Evolutionary conservation across 2,888 invertebrate species (phyloP).

Genomic region (Nephrotoma flavescens): DNA sequence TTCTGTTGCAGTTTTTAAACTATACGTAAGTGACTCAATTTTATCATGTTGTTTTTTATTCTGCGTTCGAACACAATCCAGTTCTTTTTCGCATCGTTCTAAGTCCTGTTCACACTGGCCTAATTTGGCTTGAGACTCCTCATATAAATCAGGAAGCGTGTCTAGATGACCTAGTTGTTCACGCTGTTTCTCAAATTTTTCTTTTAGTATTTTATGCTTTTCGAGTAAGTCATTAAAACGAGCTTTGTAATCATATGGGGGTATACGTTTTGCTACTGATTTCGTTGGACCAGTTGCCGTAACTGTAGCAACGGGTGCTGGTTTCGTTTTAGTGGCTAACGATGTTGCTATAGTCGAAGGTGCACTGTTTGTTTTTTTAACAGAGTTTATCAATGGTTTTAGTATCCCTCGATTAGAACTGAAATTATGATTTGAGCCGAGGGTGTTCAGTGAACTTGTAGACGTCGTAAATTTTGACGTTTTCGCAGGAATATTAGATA

Average conservation of each 20-base stretch:
- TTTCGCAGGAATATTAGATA: conserved; percentile 23
- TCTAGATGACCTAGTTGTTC: conserved; percentile 35
- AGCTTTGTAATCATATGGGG: conserved; percentile 50
- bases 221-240: conserved; percentile 44
- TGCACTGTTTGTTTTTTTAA: neutral
- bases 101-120: conserved; percentile 22
- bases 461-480: conserved; percentile 15
- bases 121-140: conserved; percentile 28
- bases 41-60: conserved; percentile 20
- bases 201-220: conserved; percentile 41
- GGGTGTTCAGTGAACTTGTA: neutral
- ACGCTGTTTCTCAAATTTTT: conserved; percentile 36
- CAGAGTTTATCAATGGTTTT: neutral
- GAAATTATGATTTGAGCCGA: neutral
- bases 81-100: conserved; percentile 18
- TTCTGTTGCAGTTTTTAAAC: conserved; percentile 20
- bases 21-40: conserved; percentile 21
- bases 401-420: neutral
- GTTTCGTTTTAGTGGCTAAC: neutral
- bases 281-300: conserved; percentile 16
- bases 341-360: conserved; percentile 6
- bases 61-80: conserved; percentile 22
- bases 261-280: conserved; percentile 37
- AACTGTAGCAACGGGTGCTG: neutral
- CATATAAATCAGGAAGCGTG: conserved; percentile 37